These are phyloP conservation scores for Leptobrachium leishanense DNA, from an alignment of 2,113 vertebrate genomes.

Conservation along the genomic window DNA sequence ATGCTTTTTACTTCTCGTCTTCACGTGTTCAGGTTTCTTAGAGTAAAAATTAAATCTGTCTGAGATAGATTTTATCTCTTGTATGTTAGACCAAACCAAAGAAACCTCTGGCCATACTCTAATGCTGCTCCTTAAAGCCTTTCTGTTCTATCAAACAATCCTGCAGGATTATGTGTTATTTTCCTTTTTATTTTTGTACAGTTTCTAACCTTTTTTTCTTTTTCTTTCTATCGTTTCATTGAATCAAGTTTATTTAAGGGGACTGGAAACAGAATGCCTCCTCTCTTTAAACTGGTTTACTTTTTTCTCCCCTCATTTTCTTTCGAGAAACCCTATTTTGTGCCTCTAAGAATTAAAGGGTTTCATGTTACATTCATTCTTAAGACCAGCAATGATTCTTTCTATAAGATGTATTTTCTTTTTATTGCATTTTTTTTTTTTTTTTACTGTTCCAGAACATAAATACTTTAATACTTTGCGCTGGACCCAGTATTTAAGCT, in stretches of 20 bases:
- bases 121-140: slow-evolving; percentile 97
- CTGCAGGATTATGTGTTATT: slow-evolving; percentile 82
- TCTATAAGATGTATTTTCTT: slow-evolving; percentile 94
- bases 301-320: slow-evolving; percentile 78
- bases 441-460: slow-evolving; percentile 87
- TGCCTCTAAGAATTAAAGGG: slow-evolving; percentile 98
- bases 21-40: slow-evolving; percentile 64
- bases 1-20: slow-evolving; percentile 63
- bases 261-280: slow-evolving; percentile 62
- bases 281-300: slow-evolving; percentile 73
- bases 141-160: slow-evolving; percentile 90
- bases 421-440: slow-evolving; percentile 72
- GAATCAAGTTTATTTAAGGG: slow-evolving; percentile 85
- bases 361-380: slow-evolving; percentile 93
- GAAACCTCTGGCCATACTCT: slow-evolving; percentile 93
- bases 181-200: slow-evolving; percentile 79
- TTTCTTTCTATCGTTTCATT: slow-evolving; percentile 84
- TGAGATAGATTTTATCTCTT: slow-evolving; percentile 85
- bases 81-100: slow-evolving; percentile 94
- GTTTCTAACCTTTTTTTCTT: slow-evolving; percentile 88
- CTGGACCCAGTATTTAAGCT: slow-evolving; percentile 95
- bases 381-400: slow-evolving; percentile 99
- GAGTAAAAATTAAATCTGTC: slow-evolving; percentile 54
- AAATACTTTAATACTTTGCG: slow-evolving; percentile 86
- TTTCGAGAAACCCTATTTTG: slow-evolving; percentile 82